A percentile compares a stretch with the other conserved stretches of the same genome.
These are phyloP conservation scores for Acrocephalus arundinaceus DNA, from an alignment of 2,113 vertebrate species.

Conservation along the genomic window DNA sequence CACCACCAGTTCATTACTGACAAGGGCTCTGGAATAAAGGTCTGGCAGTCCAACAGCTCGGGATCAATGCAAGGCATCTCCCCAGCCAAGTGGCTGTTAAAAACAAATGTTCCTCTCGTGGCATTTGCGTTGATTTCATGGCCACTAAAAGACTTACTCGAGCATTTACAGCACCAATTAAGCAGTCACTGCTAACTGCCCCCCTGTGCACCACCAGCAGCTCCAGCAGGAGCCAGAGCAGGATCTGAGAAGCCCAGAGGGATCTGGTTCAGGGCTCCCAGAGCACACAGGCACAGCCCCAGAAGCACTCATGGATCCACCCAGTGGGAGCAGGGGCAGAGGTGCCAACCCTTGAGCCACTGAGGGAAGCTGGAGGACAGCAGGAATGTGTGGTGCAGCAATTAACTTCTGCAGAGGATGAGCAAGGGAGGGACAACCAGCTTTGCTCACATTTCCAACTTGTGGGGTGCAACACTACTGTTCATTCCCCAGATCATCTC, in stretches of 20 bases:
- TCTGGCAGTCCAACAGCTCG: neutral
- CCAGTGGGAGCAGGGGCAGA: neutral
- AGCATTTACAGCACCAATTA: neutral
- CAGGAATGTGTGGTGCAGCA: fast-evolving
- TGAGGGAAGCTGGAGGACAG: neutral
- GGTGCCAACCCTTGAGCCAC: neutral
- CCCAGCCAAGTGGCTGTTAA: neutral
- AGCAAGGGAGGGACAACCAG: neutral
- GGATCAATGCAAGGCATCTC: neutral
- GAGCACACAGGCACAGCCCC: neutral
- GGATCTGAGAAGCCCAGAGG: neutral
- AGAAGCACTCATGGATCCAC: neutral
- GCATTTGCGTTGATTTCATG: neutral
- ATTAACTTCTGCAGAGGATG: neutral
- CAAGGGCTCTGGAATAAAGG: neutral
- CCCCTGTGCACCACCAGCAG: neutral
- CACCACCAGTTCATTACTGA: neutral
- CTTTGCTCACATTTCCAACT: neutral
- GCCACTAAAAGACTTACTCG: neutral
- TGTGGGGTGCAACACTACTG: neutral
- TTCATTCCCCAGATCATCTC: neutral
- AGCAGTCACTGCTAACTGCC: neutral
- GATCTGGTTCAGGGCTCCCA: neutral
- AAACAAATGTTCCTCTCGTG: neutral
- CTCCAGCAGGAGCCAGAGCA: neutral